Percentiles rank a stretch among this genome's conserved stretches.
phyloP scores from a whole-genome alignment of 2,888 invertebrate genomes.

The Caenorhabditis panamensis region DNA sequence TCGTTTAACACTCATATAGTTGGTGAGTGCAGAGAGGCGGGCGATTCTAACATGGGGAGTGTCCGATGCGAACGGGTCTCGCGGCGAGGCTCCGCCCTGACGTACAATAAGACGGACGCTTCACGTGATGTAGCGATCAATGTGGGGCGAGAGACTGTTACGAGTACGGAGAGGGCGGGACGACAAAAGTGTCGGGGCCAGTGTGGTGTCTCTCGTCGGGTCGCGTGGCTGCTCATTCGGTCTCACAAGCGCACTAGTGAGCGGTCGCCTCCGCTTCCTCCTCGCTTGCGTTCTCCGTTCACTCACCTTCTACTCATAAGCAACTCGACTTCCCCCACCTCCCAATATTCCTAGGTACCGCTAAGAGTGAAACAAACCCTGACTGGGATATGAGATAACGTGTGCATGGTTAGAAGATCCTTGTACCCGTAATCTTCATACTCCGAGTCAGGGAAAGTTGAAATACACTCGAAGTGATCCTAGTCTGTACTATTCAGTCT shows the following conservation, averaged over 20 bases:
- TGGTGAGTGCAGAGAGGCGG: conserved; percentile 27
- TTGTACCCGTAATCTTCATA: conserved; percentile 66
- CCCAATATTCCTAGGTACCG: not conserved
- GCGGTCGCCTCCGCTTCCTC: conserved; percentile 48
- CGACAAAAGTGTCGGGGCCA: conserved; percentile 21
- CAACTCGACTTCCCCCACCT: not conserved
- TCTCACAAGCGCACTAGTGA: conserved; percentile 53
- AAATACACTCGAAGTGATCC: not conserved
- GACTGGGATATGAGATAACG: conserved; percentile 62
- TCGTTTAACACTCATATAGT: not conserved
- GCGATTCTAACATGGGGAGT: conserved; percentile 20
- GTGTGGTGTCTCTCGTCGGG: conserved; percentile 34
- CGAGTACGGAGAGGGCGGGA: conserved; percentile 26
- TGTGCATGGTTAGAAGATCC: conserved; percentile 22
- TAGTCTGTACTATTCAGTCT: conserved; percentile 13
- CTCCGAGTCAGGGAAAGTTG: conserved; percentile 50
- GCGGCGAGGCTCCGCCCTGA: conserved; percentile 28
- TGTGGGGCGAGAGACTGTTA: conserved; percentile 15
- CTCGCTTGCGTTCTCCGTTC: not conserved
- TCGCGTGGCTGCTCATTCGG: conserved; percentile 64
- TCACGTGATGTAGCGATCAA: conserved; percentile 53
- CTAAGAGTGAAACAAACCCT: conserved; percentile 22
- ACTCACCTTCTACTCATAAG: not conserved
- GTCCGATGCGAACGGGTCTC: conserved; percentile 42
- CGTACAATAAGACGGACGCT: conserved; percentile 51